Base-by-base conservation (phyloP, 1,140 invertebrate genomes). In the Streblospio benedicti region DNA sequence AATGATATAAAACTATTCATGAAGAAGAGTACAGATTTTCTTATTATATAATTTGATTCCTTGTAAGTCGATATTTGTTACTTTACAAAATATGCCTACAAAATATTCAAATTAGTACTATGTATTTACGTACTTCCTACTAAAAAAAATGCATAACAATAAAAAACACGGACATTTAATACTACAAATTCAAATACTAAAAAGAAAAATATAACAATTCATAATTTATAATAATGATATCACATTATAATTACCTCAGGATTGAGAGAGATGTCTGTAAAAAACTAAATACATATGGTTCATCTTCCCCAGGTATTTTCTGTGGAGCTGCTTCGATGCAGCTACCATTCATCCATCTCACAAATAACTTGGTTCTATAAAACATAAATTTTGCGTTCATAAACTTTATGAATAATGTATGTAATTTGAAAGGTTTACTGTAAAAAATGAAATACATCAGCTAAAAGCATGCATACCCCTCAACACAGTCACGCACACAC, bases 261-360 rank as follows among this genome's bases (percentile, higher is more conserved):
- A 74, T 65, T 86, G 74, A 81, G 78, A 12, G 87, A 78, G 0
- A 93, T 79, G 66, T 93, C 89, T 49, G 90, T 85, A 85, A 90
- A 72, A 86, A 92, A 1, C 76, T 87, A 83, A 70, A 85, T 69
- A 72, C 77, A 80, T 74, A 84, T 75, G 71, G 82, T 77, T 82
- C 81, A 61, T 77, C 78, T 32, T 78, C 74, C 44, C 83, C 68
- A 44, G 77, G 68, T 67, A 81, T 57, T 60, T 81, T 81, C 56
- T 85, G 81, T 5, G 84, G 83, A 33, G 83, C 78, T 61, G 85
- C 87, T 31, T 85, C 82, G 0, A 88, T 69, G 71, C 90, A 93
- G 12, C 86, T 88, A n/a, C 85, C 84, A 61, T 85, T 79, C 85
- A 89, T 87, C 90, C 90, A 93, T 6, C 90, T 83, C 0, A 86